A percentile compares a stretch with the other conserved stretches of the same genome.
These are phyloP conservation scores for Notarius lentiginosus DNA, from an alignment of 2,113 vertebrate species.

Conservation along the genomic window DNA sequence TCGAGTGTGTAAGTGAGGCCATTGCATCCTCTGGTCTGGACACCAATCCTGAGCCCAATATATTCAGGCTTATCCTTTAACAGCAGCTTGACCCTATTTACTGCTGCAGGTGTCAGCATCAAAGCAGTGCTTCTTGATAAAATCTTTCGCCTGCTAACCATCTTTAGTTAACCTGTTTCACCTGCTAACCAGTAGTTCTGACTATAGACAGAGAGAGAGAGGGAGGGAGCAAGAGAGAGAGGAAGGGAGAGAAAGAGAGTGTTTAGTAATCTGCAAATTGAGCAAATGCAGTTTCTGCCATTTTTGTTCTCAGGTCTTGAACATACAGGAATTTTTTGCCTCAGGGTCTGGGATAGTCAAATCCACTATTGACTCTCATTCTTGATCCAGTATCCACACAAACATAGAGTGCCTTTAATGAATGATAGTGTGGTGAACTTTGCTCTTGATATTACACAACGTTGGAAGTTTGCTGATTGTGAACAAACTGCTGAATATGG, in stretches of 20 bases:
- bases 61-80: slow-evolving; percentile 89
- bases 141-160: too few species aligned
- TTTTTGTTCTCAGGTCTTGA: too few species aligned
- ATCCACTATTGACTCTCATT: background rate
- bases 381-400: background rate
- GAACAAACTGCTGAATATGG: background rate
- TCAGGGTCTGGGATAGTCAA: background rate
- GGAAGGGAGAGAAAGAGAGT: too few species aligned
- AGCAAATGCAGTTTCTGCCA: too few species aligned
- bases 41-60: slow-evolving; percentile 91
- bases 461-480: background rate
- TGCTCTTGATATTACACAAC: background rate
- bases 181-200: too few species aligned
- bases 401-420: background rate
- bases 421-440: background rate
- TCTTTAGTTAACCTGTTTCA: too few species aligned
- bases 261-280: too few species aligned
- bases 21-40: slow-evolving; percentile 95
- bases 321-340: too few species aligned
- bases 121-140: too few species aligned
- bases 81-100: slow-evolving; percentile 86
- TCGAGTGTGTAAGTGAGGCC: slow-evolving; percentile 94
- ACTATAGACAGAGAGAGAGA: too few species aligned
- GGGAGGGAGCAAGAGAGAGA: too few species aligned
- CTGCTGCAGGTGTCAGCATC: slow-evolving; percentile 84